These are phyloP conservation scores for Meloidogyne floridensis DNA, from an alignment of 1,140 invertebrate genomes.

Conservation along the genomic window DNA sequence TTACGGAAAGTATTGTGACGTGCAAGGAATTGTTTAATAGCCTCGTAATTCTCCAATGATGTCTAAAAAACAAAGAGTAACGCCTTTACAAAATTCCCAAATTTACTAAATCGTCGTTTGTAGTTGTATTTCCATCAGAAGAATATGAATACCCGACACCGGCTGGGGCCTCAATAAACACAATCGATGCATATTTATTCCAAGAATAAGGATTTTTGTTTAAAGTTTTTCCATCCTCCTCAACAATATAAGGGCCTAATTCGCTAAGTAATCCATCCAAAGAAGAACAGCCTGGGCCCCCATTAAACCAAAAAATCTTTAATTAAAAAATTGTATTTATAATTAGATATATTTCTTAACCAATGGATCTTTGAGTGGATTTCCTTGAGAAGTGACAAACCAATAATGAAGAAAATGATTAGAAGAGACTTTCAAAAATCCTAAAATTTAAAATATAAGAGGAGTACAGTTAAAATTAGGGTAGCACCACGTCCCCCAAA, in stretches of 20 bases:
- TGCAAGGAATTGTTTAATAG: constrained; percentile 69
- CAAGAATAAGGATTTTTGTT: constrained; percentile 66
- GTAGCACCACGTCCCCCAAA: too few relatives aligned
- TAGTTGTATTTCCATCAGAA: constrained; percentile 68
- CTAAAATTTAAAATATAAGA: constrained; percentile 8
- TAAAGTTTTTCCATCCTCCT: constrained; percentile 57
- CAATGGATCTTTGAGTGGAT: constrained; percentile 69
- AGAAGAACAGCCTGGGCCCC: constrained; percentile 71
- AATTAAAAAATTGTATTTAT: background rate
- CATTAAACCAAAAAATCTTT: constrained; percentile 32
- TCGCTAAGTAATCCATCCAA: constrained; percentile 69
- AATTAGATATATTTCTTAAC: constrained; percentile 64
- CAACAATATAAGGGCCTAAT: constrained; percentile 69
- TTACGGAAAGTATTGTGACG: constrained; percentile 69
- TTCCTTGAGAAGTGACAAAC: constrained; percentile 69
- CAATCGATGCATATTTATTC: constrained; percentile 68
- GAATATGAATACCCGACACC: constrained; percentile 72
- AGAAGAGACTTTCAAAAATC: constrained; percentile 58
- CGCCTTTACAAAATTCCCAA: background rate
- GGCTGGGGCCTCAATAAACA: constrained; percentile 70
- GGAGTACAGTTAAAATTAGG: too few relatives aligned
- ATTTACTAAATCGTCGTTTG: constrained; percentile 68
- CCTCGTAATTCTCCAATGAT: constrained; percentile 68
- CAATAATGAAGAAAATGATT: constrained; percentile 65
- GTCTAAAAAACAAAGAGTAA: constrained; percentile 47